phyloP scores from a whole-genome alignment of 2,888 invertebrate genomes.

The Capitulum mitella region DNA sequence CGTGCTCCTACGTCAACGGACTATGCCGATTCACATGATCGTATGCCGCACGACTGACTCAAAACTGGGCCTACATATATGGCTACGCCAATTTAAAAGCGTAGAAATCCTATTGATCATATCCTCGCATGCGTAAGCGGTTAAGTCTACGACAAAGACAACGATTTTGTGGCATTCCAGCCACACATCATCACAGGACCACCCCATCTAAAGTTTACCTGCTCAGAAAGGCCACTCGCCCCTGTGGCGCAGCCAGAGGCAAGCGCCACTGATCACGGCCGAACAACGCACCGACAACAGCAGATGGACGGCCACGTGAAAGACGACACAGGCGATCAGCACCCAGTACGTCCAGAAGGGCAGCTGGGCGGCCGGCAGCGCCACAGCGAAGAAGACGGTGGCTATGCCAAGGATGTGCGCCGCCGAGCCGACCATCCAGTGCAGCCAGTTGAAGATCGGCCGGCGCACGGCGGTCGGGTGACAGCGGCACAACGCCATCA shows the following conservation, averaged over 20 bases:
- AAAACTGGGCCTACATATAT: no score
- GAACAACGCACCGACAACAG: constrained; percentile 53
- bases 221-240: background rate
- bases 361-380: constrained; percentile 73
- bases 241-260: background rate
- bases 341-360: constrained; percentile 78
- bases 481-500: constrained; percentile 77
- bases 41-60: no score
- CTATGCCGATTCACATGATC: no score
- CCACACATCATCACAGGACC: no score
- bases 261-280: no score
- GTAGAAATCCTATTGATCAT: no score
- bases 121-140: no score
- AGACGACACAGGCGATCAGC: constrained; percentile 76
- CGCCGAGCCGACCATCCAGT: constrained; percentile 79
- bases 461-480: constrained; percentile 71
- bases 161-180: no score
- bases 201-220: no score
- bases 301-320: constrained; percentile 81
- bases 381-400: constrained; percentile 85
- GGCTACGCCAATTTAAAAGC: no score
- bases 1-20: no score
- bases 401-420: constrained; percentile 82
- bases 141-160: no score
- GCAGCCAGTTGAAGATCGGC: constrained; percentile 81